Evolutionary conservation across 2,888 invertebrate species (phyloP), one percentile per base, ranked within the genome.

Genomic region (Caprella mutica): DNA sequence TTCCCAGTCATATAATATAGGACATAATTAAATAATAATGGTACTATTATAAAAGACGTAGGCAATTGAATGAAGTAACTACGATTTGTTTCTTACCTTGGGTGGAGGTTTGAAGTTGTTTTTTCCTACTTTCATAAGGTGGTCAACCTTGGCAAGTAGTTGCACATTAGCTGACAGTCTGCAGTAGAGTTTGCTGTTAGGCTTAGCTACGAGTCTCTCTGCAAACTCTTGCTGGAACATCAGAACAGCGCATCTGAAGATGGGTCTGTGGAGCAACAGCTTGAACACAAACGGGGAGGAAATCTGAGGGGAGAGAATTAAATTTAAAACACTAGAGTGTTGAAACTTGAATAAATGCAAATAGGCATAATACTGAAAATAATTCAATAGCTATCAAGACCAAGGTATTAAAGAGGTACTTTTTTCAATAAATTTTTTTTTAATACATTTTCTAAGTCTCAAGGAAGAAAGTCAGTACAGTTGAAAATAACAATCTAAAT

Each of bases 211-310:
- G 54, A 99, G 76, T 70, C 98, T 78, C 69, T 96, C 88, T 2
- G 98, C 97, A 77, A 99, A 99, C 77, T 98, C 98, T 69, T 87
- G 81, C 76, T 99, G 98, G 71, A 99, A 96, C 97, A 99, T 98
- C 9, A 99, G 77, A 4, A 98, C 83, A 19, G 98, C 98, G 78
- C 94, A 97, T 66, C 97, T 81, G 55, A 65, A 66, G 35, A 66
- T 57, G 21, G 66, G 65, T n/a, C 70, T 77, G 75, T 96, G 94
- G 5, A 93, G 76, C 23, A 98, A 76, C 43, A 98, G 74, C 74
- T 97, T 97, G 73, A 97, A 97, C 1, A 96, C 86, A 68, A 97
- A 77, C 0, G 96, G 94, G 1, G 96, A 96, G 67, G 91, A 92
- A 68, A 97, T 96, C 63, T 65, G 63, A 14, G 42, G 26, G 23